Evolutionary conservation across 2,113 vertebrate genomes (phyloP).

Genomic region (Bubalus kerabau): DNA sequence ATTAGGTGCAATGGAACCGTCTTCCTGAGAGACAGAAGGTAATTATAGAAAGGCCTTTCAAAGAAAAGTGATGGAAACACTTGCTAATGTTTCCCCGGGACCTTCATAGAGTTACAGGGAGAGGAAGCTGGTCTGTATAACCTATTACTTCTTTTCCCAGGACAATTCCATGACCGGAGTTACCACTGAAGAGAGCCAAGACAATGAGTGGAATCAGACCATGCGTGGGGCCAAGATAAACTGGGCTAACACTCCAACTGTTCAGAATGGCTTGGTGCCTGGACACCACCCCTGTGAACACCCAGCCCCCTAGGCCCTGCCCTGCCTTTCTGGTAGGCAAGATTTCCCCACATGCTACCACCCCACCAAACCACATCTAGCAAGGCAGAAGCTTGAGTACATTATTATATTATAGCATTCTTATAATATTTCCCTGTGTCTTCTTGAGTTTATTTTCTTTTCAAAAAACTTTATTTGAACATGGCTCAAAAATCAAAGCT

Average conservation of each 20-base stretch:
- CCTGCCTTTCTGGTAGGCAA: background rate
- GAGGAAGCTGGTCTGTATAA: background rate
- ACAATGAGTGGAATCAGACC: slow-evolving; percentile 22
- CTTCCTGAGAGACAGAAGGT: slow-evolving; percentile 50
- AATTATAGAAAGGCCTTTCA: slow-evolving; percentile 43
- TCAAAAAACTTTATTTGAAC: background rate
- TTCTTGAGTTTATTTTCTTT: background rate
- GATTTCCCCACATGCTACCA: background rate
- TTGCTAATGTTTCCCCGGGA: background rate
- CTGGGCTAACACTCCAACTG: background rate
- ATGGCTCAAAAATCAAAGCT: background rate
- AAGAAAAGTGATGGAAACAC: slow-evolving; percentile 32
- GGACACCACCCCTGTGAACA: background rate
- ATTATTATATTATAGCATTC: background rate
- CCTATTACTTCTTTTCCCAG: slow-evolving; percentile 11
- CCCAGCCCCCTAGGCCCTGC: too few species aligned
- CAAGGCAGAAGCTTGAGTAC: background rate
- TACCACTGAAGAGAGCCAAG: background rate
- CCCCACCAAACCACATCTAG: background rate
- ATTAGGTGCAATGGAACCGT: background rate
- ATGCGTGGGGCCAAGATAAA: background rate
- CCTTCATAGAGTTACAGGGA: background rate
- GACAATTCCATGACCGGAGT: background rate
- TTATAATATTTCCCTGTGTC: background rate
- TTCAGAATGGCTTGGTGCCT: background rate